phyloP scores from a whole-genome alignment of 2,888 invertebrate genomes.

The Hyles lineata region DNA sequence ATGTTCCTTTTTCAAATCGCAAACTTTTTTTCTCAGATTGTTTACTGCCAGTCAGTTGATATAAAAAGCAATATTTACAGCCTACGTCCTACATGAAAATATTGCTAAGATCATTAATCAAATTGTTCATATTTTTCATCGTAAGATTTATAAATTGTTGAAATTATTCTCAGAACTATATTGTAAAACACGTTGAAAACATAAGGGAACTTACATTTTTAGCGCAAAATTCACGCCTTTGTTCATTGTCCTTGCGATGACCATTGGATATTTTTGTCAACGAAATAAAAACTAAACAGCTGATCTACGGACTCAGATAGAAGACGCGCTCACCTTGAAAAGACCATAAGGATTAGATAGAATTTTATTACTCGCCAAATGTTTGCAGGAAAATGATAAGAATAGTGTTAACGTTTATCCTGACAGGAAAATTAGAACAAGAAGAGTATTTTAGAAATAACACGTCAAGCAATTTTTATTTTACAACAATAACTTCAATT shows the following conservation, averaged over 20 bases:
- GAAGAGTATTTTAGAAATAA: neutral
- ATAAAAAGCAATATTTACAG: too few relatives aligned
- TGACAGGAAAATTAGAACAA: neutral
- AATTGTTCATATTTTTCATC: too few relatives aligned
- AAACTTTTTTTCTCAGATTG: too few relatives aligned
- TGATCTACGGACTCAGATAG: neutral
- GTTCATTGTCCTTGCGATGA: constrained; percentile 1
- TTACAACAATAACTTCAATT: neutral
- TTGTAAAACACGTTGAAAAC: neutral
- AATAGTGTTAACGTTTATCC: constrained; percentile 1
- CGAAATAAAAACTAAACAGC: constrained; percentile 3
- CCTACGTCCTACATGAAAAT: too few relatives aligned
- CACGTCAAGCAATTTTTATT: neutral
- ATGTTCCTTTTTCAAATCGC: too few relatives aligned
- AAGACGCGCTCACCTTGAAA: constrained; percentile 15
- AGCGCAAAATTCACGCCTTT: neutral
- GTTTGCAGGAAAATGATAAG: constrained; percentile 20
- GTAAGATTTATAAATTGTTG: neutral
- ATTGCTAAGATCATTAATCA: too few relatives aligned
- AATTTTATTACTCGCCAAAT: constrained; percentile 14
- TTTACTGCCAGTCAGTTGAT: too few relatives aligned
- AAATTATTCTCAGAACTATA: neutral
- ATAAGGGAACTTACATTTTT: neutral
- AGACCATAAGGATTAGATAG: constrained; percentile 8
- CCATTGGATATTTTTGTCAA: constrained; percentile 12